Base-by-base conservation (phyloP, 1,140 invertebrate species). In the Drosophila kohkoa region DNA sequence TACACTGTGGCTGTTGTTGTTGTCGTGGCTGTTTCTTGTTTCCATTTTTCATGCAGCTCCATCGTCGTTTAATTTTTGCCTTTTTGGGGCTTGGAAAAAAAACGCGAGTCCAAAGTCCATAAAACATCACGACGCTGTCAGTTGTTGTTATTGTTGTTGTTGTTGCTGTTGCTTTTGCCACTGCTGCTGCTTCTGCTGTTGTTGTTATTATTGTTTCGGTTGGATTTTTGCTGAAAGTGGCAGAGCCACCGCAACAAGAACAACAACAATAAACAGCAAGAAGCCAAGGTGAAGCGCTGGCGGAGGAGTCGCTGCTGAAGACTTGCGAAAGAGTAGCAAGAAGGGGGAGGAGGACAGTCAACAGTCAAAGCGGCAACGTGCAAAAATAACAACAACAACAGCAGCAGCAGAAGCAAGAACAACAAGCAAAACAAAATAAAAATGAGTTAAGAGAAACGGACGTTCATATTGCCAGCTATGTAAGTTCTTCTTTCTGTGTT, bases 101-200 rank as follows among this genome's bases (percentile, higher is more conserved):
- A 78, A 68, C 75, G 77, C 77, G 72, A 86, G 82, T 86, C 82
- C 76, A 87, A 86, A 86, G 82, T 86, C 82, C 82, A 86, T 86
- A 87, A 87, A 87, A 85, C 82, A 87, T 86, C 79, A 82, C 72
- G 79, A 77, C 76, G 82, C 75, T 59, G 66, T 72, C 72, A 69
- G 68, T 66, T 81, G 77, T 64, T 64, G 60, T 52, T 73, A 49
- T 55, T 75, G 77, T 48, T 81, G 55, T 13, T 67, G 75, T 32
- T 32, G 54, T 57, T 57, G 65, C 41, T 68, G 49, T 25, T 25
- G 20, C 20, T 25, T 25, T 25, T 25, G 20, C 20, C 20, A 25
- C 20, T 25, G 68, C 62, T 25, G 68, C 62, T 64, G 60, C 48
- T 73, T 48, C 46, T 75, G 77, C 38, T 81, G 55, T 13, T 67